Percentiles rank a stretch among this genome's conserved stretches.
phyloP scores from a whole-genome alignment of 2,888 invertebrate species.

The Lissocephala sabroskyi region DNA sequence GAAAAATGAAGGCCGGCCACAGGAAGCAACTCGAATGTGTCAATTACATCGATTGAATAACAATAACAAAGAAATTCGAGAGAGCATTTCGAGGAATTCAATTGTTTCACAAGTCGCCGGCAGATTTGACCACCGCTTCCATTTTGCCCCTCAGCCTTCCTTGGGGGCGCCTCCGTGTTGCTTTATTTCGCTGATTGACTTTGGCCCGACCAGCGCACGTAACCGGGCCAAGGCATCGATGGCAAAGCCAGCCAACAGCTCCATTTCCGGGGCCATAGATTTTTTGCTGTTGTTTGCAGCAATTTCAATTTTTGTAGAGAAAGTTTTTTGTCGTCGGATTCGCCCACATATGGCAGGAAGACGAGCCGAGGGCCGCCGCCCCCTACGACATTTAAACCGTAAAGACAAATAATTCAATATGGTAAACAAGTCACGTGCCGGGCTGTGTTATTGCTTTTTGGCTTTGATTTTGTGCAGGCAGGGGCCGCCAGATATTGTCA shows the following conservation, averaged over 20 bases:
- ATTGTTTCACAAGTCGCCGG: too few species aligned
- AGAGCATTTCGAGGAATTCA: too few species aligned
- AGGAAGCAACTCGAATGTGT: too few species aligned
- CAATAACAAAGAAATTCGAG: background rate
- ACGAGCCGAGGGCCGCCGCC: too few species aligned
- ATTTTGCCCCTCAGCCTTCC: too few species aligned
- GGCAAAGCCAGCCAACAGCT: slow-evolving; percentile 3
- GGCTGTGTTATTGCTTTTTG: slow-evolving; percentile 51
- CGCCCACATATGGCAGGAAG: too few species aligned
- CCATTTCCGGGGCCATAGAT: background rate
- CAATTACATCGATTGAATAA: too few species aligned
- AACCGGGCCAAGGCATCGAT: slow-evolving; percentile 4
- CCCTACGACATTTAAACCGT: slow-evolving; percentile 40
- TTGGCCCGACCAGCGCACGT: slow-evolving; percentile 7
- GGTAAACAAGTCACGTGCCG: slow-evolving; percentile 67
- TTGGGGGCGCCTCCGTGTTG: background rate
- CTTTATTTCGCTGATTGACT: slow-evolving; percentile 13
- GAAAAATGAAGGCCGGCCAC: too few species aligned
- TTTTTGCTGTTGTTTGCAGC: slow-evolving; percentile 28
- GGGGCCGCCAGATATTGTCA: too few species aligned
- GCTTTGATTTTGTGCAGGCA: slow-evolving; percentile 38
- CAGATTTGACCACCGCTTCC: too few species aligned
- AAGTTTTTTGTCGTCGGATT: too few species aligned
- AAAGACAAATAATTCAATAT: slow-evolving; percentile 64
- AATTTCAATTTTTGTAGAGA: slow-evolving; percentile 41